These are phyloP conservation scores for Streblospio benedicti DNA, from an alignment of 1,140 invertebrate species.

Conservation along the genomic window DNA sequence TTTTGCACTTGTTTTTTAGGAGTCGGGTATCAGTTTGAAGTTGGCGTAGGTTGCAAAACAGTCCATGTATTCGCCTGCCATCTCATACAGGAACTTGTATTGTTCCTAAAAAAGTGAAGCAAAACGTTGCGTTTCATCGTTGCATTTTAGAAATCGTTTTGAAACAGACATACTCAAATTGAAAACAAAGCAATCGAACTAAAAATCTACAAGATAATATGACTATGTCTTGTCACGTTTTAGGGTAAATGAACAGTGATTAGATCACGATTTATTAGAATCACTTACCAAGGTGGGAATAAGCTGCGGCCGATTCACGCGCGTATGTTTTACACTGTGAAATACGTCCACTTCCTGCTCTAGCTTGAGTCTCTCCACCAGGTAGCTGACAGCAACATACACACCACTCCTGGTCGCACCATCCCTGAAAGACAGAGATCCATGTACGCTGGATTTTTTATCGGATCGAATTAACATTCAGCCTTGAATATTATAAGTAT, in stretches of 20 bases:
- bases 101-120: not conserved
- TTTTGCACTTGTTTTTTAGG: too few species aligned
- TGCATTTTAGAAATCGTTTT: too few species aligned
- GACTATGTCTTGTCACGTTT: not conserved
- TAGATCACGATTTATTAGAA: not conserved
- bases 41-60: conserved; percentile 22
- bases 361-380: conserved; percentile 46
- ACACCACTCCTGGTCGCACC: conserved; percentile 47
- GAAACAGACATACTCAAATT: too few species aligned
- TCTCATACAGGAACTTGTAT: conserved; percentile 9
- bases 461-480: too few species aligned
- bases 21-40: too few species aligned
- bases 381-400: conserved; percentile 42
- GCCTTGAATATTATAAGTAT: too few species aligned
- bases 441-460: too few species aligned
- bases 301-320: conserved; percentile 40
- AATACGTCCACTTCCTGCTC: conserved; percentile 50
- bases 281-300: conserved; percentile 38
- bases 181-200: not conserved
- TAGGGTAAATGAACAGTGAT: not conserved
- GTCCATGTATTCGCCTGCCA: conserved; percentile 18
- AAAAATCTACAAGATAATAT: not conserved
- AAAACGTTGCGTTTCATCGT: too few species aligned
- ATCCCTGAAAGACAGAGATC: conserved; percentile 43
- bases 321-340: conserved; percentile 47